Base-by-base conservation (phyloP, 2,113 vertebrate genomes). In the Telmatochromis sp. region DNA sequence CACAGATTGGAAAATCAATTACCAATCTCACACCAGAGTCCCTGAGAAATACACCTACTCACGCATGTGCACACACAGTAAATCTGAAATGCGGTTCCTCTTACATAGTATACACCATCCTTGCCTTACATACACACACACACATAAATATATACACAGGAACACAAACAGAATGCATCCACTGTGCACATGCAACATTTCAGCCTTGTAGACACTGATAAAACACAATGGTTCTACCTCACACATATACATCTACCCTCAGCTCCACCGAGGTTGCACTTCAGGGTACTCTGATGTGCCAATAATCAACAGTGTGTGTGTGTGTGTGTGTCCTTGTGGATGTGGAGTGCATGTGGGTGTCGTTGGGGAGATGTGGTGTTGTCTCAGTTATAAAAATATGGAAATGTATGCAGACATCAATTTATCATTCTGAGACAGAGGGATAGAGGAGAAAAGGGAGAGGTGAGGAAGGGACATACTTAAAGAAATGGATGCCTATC, bases 1-100 rank as follows among this genome's bases (percentile, higher is more conserved):
- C 85, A 86, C 87, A 91, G 83, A 93, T 90, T 87, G 91, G 89
- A 94, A 93, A 90, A 91, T 93, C 88, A 92, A 93, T 92, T 86
- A 91, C 78, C 88, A 94, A 91, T 92, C 88, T 83, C 85, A 87
- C 87, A 51, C 35, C 17, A 37, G 82, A 68, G 82, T 85, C 88
- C 65, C 60, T 68, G 63, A 91, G 73, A 82, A 21, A 81, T 49
- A 83, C 84, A 82, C 89, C 55, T 7, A 55, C 63, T 9, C 23
- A 10, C 15, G 23, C 70, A 47, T 78, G 70, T 49, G 70, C 70
- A 78, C 70, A 78, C 70, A 78, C 42, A 78, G 42, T 78, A 78
- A 78, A 78, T 78, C 70, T 78, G 42, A 49, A 78, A 19, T 78
- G 70, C 26, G 3, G 68, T 19, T 75, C 42, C 15, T 31, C 23